phyloP scores from a whole-genome alignment of 2,113 vertebrate species.

The Phoenicopterus ruber region DNA sequence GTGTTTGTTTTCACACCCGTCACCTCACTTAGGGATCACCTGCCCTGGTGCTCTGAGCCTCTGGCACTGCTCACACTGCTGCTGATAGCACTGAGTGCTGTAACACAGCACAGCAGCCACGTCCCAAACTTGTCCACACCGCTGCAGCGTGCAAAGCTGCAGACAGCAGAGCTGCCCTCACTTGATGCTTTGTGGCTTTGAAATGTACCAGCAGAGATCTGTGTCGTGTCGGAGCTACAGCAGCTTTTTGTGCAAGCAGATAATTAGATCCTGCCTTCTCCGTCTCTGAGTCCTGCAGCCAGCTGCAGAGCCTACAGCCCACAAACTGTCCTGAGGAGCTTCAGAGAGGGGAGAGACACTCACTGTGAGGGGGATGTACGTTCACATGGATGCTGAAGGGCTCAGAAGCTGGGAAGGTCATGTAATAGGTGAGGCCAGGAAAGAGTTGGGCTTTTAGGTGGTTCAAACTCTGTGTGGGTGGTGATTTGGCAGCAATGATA shows the following conservation, averaged over 20 bases:
- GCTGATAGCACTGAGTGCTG: background rate
- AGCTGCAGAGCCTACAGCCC: background rate
- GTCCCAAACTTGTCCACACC: background rate
- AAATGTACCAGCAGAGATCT: background rate
- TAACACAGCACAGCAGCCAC: background rate
- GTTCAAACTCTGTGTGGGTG: background rate
- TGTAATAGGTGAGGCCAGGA: background rate
- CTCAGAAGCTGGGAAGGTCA: background rate
- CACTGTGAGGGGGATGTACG: background rate
- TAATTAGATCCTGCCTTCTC: background rate
- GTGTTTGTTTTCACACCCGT: background rate
- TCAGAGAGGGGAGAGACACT: background rate
- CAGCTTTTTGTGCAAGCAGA: background rate
- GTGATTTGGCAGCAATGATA: background rate
- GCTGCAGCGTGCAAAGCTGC: background rate
- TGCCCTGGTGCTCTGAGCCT: background rate
- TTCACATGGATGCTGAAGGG: background rate
- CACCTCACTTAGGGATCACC: background rate
- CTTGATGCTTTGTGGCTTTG: background rate
- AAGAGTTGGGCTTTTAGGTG: background rate
- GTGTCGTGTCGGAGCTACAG: background rate
- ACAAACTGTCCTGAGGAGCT: background rate
- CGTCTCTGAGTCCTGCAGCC: background rate
- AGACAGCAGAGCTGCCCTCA: background rate
- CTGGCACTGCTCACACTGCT: background rate